A percentile compares a stretch with the other conserved stretches of the same genome.
phyloP scores from a whole-genome alignment of 2,797 vertebrate genomes.

The Bucorvus abyssinicus region DNA sequence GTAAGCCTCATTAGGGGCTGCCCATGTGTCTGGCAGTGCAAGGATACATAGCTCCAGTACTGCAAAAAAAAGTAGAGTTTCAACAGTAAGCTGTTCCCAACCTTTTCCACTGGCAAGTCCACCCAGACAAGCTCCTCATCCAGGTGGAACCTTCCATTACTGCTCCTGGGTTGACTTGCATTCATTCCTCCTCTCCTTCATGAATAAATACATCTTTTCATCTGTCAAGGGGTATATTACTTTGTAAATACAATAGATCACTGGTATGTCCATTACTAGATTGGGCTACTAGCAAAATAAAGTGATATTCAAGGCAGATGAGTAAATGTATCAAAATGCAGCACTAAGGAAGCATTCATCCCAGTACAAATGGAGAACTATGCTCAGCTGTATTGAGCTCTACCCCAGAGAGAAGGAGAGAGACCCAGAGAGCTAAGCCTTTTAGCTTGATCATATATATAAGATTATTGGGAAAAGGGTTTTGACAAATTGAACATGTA shows the following conservation, averaged over 20 bases:
- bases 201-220: background rate
- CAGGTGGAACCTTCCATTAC: background rate
- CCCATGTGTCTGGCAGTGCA: slow-evolving; percentile 23
- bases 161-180: background rate
- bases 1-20: slow-evolving; percentile 58
- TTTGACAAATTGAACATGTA: background rate
- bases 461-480: background rate
- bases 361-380: background rate
- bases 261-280: background rate
- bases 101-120: background rate
- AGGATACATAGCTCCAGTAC: background rate
- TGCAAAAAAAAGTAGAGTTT: background rate
- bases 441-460: background rate
- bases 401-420: background rate
- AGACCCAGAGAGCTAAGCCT: background rate
- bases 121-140: background rate
- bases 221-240: background rate
- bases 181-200: background rate
- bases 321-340: background rate
- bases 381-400: background rate
- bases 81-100: background rate
- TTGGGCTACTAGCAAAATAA: background rate
- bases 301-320: background rate
- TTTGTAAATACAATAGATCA: background rate
- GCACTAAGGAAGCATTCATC: background rate